Evolutionary conservation across 2,888 invertebrate species (phyloP).

Genomic region (Oscheius onirici): DNA sequence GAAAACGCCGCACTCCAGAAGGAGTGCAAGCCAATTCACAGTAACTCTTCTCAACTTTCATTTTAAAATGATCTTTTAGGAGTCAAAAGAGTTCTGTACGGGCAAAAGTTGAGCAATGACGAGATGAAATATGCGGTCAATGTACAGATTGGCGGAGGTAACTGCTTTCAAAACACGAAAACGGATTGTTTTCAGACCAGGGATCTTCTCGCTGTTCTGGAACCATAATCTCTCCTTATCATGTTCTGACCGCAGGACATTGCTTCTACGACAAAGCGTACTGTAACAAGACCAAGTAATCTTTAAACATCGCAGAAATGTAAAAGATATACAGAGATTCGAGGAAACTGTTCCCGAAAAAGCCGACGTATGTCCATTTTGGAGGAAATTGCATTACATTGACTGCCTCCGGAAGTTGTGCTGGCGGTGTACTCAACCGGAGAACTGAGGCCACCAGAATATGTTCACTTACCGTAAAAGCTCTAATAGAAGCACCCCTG

Average conservation of each 20-base stretch:
- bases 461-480: too few species aligned
- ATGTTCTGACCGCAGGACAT: slow-evolving; percentile 20
- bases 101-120: neutral
- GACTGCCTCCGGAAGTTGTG: slow-evolving; percentile 14
- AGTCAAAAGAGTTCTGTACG: slow-evolving; percentile 7
- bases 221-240: slow-evolving; percentile 21
- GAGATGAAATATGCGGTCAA: slow-evolving; percentile 3
- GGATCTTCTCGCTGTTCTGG: slow-evolving; percentile 20
- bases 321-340: neutral
- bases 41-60: neutral
- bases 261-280: slow-evolving; percentile 14
- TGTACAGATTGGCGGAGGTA: slow-evolving; percentile 16
- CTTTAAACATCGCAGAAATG: too few species aligned
- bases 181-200: neutral
- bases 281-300: slow-evolving; percentile 20
- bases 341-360: neutral
- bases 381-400: slow-evolving; percentile 18
- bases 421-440: slow-evolving; percentile 16
- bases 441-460: neutral
- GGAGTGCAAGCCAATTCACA: neutral
- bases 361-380: slow-evolving; percentile 6
- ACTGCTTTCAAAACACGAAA: neutral
- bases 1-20: neutral
- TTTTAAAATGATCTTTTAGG: too few species aligned
- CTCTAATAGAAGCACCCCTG: too few species aligned